Evolutionary conservation across 2,113 vertebrate genomes (phyloP).

Genomic region (human (Homo sapiens)): DNA sequence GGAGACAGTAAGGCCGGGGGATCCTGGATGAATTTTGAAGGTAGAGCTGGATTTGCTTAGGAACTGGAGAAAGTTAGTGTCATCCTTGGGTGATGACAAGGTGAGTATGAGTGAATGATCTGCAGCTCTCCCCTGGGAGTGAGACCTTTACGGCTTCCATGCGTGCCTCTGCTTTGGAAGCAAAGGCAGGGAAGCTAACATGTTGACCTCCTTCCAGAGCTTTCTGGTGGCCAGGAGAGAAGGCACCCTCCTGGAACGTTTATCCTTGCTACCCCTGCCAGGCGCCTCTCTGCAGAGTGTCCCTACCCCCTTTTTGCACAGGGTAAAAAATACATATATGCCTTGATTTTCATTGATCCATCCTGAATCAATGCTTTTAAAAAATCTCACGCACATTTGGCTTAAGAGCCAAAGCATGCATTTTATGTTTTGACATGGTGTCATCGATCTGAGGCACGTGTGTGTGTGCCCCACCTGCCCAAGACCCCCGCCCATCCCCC

Average conservation of each 20-base stretch:
- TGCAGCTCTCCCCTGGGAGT: fast-evolving
- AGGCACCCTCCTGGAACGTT: conserved; percentile 82
- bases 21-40: background rate
- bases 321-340: conserved; percentile 79
- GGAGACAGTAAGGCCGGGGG: no score
- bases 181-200: conserved; percentile 32
- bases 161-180: fast-evolving
- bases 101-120: background rate
- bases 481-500: conserved; percentile 41
- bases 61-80: background rate
- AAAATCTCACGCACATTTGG: conserved; percentile 97
- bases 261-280: conserved; percentile 81
- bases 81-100: no score
- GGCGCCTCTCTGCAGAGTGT: conserved; percentile 90
- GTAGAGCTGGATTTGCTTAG: no score
- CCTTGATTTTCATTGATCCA: conserved; percentile 94
- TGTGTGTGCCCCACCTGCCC: conserved; percentile 80
- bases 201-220: conserved; percentile 84
- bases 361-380: conserved; percentile 98
- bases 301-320: conserved; percentile 92
- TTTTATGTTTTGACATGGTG: conserved; percentile 98
- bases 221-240: conserved; percentile 72
- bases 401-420: conserved; percentile 99
- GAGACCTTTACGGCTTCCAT: fast-evolving
- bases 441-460: conserved; percentile 90